Conservation (phyloP, 2,888 invertebrate genomes). For the Heliconius charithonia region DNA sequence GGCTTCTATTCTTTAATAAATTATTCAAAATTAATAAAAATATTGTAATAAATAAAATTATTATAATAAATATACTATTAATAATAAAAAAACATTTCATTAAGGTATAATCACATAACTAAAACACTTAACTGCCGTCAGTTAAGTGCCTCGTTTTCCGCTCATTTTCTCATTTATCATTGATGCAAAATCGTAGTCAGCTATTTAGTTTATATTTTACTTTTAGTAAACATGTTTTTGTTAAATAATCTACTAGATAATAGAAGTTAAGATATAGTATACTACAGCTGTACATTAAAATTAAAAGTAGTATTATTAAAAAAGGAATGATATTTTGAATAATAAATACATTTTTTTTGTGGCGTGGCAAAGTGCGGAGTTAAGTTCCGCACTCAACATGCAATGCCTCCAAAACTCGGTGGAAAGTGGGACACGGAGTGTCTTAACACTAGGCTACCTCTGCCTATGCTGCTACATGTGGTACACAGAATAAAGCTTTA, state of each 20-base stretch:
- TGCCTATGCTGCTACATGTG: too few relatives aligned
- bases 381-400: too few relatives aligned
- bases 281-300: neutral
- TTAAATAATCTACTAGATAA: neutral
- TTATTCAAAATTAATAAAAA: too few relatives aligned
- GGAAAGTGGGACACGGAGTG: too few relatives aligned
- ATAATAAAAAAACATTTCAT: neutral
- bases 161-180: conserved; percentile 24
- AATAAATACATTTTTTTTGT: too few relatives aligned
- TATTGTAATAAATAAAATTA: too few relatives aligned
- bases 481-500: too few relatives aligned
- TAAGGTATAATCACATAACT: neutral
- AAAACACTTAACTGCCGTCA: neutral
- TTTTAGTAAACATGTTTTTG: neutral
- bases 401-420: too few relatives aligned
- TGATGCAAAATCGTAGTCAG: conserved; percentile 3
- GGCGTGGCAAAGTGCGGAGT: too few relatives aligned
- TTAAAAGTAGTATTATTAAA: neutral
- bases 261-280: neutral
- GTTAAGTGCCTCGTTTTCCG: conserved; percentile 19
- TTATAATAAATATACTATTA: too few relatives aligned
- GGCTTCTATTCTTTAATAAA: too few relatives aligned
- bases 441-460: too few relatives aligned
- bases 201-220: neutral
- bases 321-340: neutral